phyloP scores from a whole-genome alignment of 2,797 vertebrate species.

The Coreius guichenoti region DNA sequence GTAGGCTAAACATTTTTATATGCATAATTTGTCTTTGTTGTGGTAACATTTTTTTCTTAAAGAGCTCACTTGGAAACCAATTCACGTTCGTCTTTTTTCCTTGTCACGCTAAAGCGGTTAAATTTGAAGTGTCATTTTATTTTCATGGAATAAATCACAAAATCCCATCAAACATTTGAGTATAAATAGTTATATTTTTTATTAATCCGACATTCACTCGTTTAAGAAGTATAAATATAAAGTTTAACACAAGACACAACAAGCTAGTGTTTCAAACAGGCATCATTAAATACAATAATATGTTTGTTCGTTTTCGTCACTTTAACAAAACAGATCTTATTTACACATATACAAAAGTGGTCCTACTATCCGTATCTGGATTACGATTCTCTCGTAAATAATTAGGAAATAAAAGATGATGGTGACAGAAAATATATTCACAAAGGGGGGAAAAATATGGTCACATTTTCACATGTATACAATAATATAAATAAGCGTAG shows the following conservation, averaged over 20 bases:
- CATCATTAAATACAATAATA: conserved; percentile 92
- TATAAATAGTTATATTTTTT: conserved; percentile 81
- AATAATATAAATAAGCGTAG: conserved; percentile 61
- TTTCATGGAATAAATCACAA: background rate
- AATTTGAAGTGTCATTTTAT: background rate
- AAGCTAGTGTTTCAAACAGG: conserved; percentile 78
- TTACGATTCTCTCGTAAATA: conserved; percentile 57
- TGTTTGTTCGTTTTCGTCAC: conserved; percentile 69
- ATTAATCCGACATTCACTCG: conserved; percentile 76
- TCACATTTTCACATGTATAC: conserved; percentile 57
- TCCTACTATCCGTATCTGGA: conserved; percentile 74
- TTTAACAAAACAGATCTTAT: conserved; percentile 92
- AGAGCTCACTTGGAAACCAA: background rate
- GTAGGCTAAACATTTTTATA: background rate
- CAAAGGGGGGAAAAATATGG: conserved; percentile 54
- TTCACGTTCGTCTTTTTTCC: background rate
- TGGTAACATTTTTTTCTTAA: background rate
- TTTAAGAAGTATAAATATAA: conserved; percentile 85
- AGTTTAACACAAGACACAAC: conserved; percentile 81
- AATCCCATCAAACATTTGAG: conserved; percentile 45
- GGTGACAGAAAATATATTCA: conserved; percentile 54
- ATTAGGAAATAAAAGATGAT: conserved; percentile 56
- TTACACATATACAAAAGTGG: conserved; percentile 95
- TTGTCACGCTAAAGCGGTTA: background rate
- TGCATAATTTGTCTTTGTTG: background rate